Evolutionary conservation across 2,113 vertebrate genomes (phyloP).

Genomic region (Platichthys stellatus): DNA sequence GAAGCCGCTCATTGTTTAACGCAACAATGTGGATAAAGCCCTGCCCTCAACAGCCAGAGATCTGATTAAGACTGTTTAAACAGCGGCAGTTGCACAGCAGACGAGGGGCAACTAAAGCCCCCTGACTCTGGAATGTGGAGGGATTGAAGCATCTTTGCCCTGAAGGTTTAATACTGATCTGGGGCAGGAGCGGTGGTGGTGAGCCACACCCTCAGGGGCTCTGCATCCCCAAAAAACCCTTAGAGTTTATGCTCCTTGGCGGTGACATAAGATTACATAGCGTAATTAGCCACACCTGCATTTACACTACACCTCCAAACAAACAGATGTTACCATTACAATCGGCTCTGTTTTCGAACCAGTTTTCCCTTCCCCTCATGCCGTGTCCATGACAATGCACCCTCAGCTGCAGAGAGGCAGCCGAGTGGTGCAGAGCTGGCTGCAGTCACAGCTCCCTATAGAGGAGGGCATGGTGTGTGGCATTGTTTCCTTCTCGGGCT

Average conservation of each 20-base stretch:
- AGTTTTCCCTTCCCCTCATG: constrained; percentile 49
- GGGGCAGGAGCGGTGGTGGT: constrained; percentile 35
- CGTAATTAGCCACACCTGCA: constrained; percentile 68
- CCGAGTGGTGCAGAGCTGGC: constrained; percentile 25
- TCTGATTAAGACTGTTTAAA: constrained; percentile 73
- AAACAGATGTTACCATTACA: constrained; percentile 74
- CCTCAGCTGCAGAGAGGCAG: constrained; percentile 32
- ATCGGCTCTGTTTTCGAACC: constrained; percentile 49
- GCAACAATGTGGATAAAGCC: constrained; percentile 61
- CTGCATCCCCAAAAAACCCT: constrained; percentile 18
- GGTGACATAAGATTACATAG: constrained; percentile 48
- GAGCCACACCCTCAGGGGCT: constrained; percentile 51
- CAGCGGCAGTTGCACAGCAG: constrained; percentile 43
- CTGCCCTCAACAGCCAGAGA: constrained; percentile 56
- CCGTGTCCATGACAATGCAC: constrained; percentile 71
- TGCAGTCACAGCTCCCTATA: constrained; percentile 21
- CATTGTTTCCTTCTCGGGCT: constrained; percentile 43
- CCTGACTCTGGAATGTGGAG: constrained; percentile 60
- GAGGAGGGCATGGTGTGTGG: constrained; percentile 40
- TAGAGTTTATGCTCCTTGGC: constrained; percentile 39
- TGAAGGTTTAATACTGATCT: constrained; percentile 53
- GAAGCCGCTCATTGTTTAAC: constrained; percentile 62
- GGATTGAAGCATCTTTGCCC: constrained; percentile 51
- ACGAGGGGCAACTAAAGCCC: constrained; percentile 37
- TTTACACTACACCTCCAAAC: constrained; percentile 64